Conservation (phyloP, 2,113 vertebrate genomes). For the Leucoraja erinaceus region DNA sequence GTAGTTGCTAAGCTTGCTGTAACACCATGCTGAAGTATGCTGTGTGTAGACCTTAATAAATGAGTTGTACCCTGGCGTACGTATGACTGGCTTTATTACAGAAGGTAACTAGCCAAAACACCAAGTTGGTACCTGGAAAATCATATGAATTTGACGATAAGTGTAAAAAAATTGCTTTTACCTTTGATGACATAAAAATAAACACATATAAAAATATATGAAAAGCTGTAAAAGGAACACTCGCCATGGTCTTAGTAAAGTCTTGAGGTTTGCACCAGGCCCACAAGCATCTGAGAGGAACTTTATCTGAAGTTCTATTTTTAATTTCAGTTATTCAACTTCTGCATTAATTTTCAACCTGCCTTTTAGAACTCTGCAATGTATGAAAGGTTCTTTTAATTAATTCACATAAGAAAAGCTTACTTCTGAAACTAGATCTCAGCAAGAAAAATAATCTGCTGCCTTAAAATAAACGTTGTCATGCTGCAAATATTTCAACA, state of each 20-base stretch:
- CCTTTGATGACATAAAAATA: not conserved
- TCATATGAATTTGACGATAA: not conserved
- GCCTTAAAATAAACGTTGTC: not conserved
- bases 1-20: no score
- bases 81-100: no score
- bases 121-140: not conserved
- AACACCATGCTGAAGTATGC: no score
- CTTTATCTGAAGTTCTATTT: not conserved
- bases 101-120: no score
- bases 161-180: not conserved
- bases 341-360: not conserved
- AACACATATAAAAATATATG: not conserved
- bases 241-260: not conserved
- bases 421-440: not conserved
- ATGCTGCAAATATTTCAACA: not conserved
- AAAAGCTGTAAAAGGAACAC: not conserved
- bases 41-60: no score
- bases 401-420: not conserved
- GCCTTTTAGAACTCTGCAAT: not conserved
- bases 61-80: no score
- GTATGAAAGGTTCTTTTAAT: not conserved
- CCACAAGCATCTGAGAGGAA: not conserved
- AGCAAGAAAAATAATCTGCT: not conserved
- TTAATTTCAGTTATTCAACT: not conserved
- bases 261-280: not conserved